These are phyloP conservation scores for Eclectus roratus DNA, from an alignment of 2,113 vertebrate species.

Conservation along the genomic window DNA sequence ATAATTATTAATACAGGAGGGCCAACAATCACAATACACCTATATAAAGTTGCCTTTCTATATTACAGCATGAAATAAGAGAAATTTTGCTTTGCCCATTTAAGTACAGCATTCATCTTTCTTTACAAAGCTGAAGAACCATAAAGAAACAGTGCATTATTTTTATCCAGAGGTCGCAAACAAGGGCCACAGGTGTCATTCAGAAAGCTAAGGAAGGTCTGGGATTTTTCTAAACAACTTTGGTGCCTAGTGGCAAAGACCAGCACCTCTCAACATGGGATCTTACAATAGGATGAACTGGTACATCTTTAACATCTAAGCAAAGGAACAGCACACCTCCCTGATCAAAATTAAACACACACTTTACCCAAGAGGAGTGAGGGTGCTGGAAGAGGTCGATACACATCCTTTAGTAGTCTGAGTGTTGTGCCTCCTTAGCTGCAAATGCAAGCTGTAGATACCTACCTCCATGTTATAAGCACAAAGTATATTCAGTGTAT, in stretches of 20 bases:
- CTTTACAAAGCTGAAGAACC: neutral
- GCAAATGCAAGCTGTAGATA: neutral
- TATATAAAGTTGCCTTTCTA: neutral
- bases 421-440: neutral
- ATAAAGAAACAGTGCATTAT: neutral
- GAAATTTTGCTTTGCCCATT: neutral
- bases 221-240: neutral
- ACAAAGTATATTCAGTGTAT: neutral
- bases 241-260: neutral
- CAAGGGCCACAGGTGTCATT: neutral
- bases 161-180: neutral
- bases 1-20: neutral
- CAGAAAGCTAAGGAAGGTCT: neutral
- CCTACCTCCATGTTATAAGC: neutral
- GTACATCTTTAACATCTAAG: neutral
- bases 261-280: accelerated
- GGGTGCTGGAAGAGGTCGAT: neutral
- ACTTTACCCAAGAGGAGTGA: neutral
- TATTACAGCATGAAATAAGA: neutral
- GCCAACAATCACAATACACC: neutral
- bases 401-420: neutral
- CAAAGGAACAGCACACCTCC: neutral
- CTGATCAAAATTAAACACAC: neutral
- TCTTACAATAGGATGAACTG: neutral
- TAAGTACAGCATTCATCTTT: neutral